Evolutionary conservation across 2,113 vertebrate species (phyloP), one percentile per base, ranked within the genome.

Genomic region (Zosterops pallidus): DNA sequence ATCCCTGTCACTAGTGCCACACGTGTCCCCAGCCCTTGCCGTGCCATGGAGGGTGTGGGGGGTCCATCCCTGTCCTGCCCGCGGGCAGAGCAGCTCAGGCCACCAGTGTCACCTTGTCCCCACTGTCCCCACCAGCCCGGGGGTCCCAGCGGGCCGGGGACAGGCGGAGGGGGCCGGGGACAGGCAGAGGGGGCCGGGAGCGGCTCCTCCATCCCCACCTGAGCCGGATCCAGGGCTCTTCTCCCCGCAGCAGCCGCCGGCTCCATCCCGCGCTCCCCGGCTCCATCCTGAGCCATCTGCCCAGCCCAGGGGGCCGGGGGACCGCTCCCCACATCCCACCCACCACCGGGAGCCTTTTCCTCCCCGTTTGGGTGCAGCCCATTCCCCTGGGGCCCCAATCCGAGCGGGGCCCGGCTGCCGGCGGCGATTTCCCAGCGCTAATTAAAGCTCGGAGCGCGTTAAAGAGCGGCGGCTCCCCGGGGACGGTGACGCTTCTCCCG

Each of bases 401-500:
- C 76, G 77, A 0, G 4, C 52, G 29, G 6, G 55, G 17, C 26
- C 15, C 26, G 9, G 63, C 80, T 91, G 68, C 20, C 68, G 23
- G 87, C 16, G 5, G 78, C 82, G 83, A 80, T 92, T 87, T 92
- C 89, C 83, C 84, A 31, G 39, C 93, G 75, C 96, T 83, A 91
- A 95, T 95, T 94, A 96, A 91, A 88, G 92, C 96, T 50, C 31
- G 5, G 72, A 31, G 37, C 44, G 15, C 35, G 35, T 35, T 35
- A 35, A 35, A 35, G 35, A 35, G 35, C 28, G 11, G 67, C 28
- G 8, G 1, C 7, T 93, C 94, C 95, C 94, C 0, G 13, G 89
- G 81, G 37, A 37, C 37, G 37, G 37, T 10, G 97, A 91, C 2
- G 12, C 31, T 94, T 68, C 94, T 50, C 13, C 23, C 3, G 79